A percentile compares a stretch with the other conserved stretches of the same genome.
These are phyloP conservation scores for Triplophysa siluroides DNA, from an alignment of 2,113 vertebrate species.

Conservation along the genomic window DNA sequence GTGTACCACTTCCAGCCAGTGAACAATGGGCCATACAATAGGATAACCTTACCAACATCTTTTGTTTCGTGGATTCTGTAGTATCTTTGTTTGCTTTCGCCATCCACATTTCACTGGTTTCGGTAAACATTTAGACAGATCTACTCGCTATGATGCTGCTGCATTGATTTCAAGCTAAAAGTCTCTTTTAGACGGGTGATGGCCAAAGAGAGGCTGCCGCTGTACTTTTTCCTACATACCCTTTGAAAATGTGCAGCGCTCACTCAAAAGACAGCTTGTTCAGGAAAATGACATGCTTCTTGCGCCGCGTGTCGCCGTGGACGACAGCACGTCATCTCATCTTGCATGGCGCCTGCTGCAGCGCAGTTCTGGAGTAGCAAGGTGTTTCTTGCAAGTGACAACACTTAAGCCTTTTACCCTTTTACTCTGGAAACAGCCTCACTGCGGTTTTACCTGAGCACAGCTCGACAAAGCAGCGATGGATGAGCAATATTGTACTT, in stretches of 20 bases:
- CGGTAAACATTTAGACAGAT: conserved; percentile 43
- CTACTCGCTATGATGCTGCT: background rate
- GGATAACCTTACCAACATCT: background rate
- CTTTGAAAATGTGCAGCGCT: conserved; percentile 35
- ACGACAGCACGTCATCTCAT: conserved; percentile 62
- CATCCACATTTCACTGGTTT: conserved; percentile 7
- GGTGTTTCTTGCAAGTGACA: conserved; percentile 42
- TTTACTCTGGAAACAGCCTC: background rate
- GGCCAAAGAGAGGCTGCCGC: background rate
- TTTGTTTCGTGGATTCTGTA: conserved; percentile 23
- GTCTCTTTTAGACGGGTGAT: conserved; percentile 14
- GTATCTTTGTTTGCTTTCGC: background rate
- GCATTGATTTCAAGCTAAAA: conserved; percentile 33
- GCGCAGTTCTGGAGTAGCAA: conserved; percentile 11
- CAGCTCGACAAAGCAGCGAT: conserved; percentile 9
- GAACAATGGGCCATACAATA: conserved; percentile 31
- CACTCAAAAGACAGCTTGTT: conserved; percentile 58
- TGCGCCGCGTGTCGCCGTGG: conserved; percentile 55
- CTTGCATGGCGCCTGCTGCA: conserved; percentile 8
- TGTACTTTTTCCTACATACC: background rate
- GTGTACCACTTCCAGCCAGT: conserved; percentile 52
- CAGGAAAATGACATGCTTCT: conserved; percentile 57
- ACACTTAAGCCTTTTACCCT: conserved; percentile 31
- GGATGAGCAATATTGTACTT: conserved; percentile 1
- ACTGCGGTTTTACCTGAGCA: conserved; percentile 8